phyloP scores from a whole-genome alignment of 2,888 invertebrate genomes.

The Metallyticus violacea region DNA sequence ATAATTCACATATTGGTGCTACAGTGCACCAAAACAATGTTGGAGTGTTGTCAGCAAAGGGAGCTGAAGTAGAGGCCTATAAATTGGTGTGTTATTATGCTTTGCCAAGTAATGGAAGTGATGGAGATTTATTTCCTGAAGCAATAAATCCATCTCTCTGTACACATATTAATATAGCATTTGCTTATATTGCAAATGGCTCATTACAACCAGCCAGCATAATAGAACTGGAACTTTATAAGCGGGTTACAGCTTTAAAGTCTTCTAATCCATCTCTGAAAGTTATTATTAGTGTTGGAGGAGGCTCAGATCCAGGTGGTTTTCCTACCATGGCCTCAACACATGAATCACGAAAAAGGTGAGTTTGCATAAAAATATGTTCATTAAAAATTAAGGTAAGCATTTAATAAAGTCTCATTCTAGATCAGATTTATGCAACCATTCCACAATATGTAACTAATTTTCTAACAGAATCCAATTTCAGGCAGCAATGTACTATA shows the following conservation, averaged over 20 bases:
- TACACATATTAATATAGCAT: constrained; percentile 79
- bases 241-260: constrained; percentile 55
- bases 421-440: too few species aligned
- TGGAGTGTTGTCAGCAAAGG: constrained; percentile 25
- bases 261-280: constrained; percentile 62
- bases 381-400: too few species aligned
- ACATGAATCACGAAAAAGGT: constrained; percentile 65
- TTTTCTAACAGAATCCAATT: too few species aligned
- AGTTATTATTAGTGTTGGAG: constrained; percentile 74
- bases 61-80: constrained; percentile 32
- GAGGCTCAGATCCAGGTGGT: constrained; percentile 52
- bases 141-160: constrained; percentile 70
- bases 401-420: too few species aligned
- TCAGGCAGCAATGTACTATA: too few species aligned
- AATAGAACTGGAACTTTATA: constrained; percentile 34
- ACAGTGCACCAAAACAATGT: neutral
- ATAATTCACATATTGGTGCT: neutral
- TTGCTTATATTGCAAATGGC: constrained; percentile 63
- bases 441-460: too few species aligned
- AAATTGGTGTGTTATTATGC: constrained; percentile 69
- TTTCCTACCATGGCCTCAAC: constrained; percentile 71
- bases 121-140: constrained; percentile 51
- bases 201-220: constrained; percentile 54
- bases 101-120: constrained; percentile 48
- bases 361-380: constrained; percentile 28